phyloP scores from a whole-genome alignment of 2,113 vertebrate species.

The Taxidea taxus region DNA sequence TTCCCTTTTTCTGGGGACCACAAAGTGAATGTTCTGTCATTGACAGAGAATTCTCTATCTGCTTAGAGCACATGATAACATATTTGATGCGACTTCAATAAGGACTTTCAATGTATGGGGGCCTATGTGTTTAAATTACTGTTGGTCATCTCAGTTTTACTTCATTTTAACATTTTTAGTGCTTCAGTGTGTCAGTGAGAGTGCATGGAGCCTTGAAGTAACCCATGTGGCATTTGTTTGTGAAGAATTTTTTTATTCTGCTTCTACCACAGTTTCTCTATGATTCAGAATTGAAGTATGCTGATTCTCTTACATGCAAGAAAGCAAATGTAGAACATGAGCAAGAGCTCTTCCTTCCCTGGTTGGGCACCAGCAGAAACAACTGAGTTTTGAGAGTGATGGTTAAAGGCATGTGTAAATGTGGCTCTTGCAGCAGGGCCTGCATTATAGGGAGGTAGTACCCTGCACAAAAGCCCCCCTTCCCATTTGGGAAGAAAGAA shows the following conservation, averaged over 20 bases:
- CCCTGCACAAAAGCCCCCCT: not conserved
- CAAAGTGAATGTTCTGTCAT: not conserved
- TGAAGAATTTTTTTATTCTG: constrained; percentile 50
- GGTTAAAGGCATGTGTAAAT: not conserved
- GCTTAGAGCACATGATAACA: not conserved
- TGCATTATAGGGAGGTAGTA: not conserved
- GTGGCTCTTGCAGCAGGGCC: not conserved
- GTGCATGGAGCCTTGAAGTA: not conserved
- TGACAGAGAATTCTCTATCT: not conserved
- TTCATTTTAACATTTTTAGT: not conserved
- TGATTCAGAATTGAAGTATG: constrained; percentile 62
- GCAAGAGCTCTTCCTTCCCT: not conserved
- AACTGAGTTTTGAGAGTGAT: not conserved
- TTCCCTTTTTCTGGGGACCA: not conserved
- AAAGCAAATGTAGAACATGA: constrained; percentile 37
- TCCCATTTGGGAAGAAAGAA: not conserved
- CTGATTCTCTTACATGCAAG: constrained; percentile 29
- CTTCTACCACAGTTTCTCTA: constrained; percentile 46
- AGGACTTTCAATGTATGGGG: not conserved
- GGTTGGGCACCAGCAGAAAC: not conserved
- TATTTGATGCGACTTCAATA: not conserved
- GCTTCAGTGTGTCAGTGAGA: not conserved
- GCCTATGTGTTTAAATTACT: not conserved
- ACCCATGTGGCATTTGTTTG: constrained; percentile 29
- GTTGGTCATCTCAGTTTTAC: not conserved